Evolutionary conservation across 2,888 invertebrate species (phyloP).

Genomic region (Acrobasis repandana): DNA sequence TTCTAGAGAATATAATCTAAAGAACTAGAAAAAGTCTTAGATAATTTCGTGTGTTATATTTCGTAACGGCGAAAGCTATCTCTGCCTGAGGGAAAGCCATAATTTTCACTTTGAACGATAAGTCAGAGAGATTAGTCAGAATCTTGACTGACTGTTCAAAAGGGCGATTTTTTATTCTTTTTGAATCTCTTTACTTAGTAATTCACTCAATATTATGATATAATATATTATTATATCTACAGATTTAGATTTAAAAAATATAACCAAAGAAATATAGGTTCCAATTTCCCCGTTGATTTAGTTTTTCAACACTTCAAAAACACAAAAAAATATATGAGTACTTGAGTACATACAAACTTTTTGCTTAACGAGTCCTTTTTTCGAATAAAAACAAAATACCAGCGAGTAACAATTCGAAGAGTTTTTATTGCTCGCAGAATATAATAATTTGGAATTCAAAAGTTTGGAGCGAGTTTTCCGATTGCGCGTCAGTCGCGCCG

Average conservation of each 20-base stretch:
- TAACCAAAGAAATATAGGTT: too few relatives aligned
- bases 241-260: too few relatives aligned
- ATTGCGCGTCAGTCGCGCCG: slow-evolving; percentile 58
- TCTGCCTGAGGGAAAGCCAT: not conserved
- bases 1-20: too few relatives aligned
- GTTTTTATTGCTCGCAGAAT: not conserved
- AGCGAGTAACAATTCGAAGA: too few relatives aligned
- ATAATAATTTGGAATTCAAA: slow-evolving; percentile 2
- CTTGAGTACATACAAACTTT: not conserved
- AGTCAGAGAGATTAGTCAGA: not conserved
- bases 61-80: not conserved
- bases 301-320: not conserved
- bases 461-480: slow-evolving; percentile 43
- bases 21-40: too few relatives aligned
- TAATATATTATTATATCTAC: too few relatives aligned
- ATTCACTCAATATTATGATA: not conserved
- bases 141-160: not conserved
- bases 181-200: not conserved
- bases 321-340: not conserved
- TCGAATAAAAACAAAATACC: too few relatives aligned
- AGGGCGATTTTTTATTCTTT: not conserved
- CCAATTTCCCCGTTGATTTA: not conserved
- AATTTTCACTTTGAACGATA: not conserved
- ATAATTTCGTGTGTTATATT: not conserved
- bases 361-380: not conserved